Evolutionary conservation across 2,797 vertebrate genomes (phyloP).

Genomic region (Etheostoma nigrum): DNA sequence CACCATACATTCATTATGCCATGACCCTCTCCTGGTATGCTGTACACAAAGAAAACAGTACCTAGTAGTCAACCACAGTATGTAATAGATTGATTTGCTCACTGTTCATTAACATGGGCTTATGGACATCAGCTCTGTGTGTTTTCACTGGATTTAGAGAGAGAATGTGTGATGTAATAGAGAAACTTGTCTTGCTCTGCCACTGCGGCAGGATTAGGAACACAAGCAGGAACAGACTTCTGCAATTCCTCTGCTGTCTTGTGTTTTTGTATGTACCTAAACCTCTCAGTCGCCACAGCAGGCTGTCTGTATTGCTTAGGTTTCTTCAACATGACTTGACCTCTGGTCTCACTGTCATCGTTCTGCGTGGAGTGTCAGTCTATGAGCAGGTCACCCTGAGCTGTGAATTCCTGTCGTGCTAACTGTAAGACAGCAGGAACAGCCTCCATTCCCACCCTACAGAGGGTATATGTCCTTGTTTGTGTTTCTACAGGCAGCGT

Average conservation of each 20-base stretch:
- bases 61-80: background rate
- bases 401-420: slow-evolving; percentile 43
- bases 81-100: background rate
- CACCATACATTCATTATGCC: slow-evolving; percentile 18
- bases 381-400: slow-evolving; percentile 70
- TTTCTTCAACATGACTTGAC: slow-evolving; percentile 48
- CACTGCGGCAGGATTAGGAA: slow-evolving; percentile 64
- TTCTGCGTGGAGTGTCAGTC: slow-evolving; percentile 15
- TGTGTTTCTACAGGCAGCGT: slow-evolving; percentile 49
- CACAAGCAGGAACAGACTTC: slow-evolving; percentile 42
- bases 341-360: slow-evolving; percentile 39
- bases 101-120: slow-evolving; percentile 31
- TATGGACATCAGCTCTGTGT: slow-evolving; percentile 33
- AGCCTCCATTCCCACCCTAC: slow-evolving; percentile 28
- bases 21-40: slow-evolving; percentile 10
- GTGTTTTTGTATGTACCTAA: slow-evolving; percentile 43
- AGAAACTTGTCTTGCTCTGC: slow-evolving; percentile 46
- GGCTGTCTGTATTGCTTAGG: slow-evolving; percentile 26
- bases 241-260: slow-evolving; percentile 47
- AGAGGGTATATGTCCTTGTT: slow-evolving; percentile 59
- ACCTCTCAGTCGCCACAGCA: slow-evolving; percentile 30
- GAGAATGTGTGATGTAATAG: slow-evolving; percentile 53
- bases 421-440: slow-evolving; percentile 45
- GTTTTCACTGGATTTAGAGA: slow-evolving; percentile 39
- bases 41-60: background rate